Conservation (phyloP, 2,797 vertebrate genomes). For the Momotus momota region DNA sequence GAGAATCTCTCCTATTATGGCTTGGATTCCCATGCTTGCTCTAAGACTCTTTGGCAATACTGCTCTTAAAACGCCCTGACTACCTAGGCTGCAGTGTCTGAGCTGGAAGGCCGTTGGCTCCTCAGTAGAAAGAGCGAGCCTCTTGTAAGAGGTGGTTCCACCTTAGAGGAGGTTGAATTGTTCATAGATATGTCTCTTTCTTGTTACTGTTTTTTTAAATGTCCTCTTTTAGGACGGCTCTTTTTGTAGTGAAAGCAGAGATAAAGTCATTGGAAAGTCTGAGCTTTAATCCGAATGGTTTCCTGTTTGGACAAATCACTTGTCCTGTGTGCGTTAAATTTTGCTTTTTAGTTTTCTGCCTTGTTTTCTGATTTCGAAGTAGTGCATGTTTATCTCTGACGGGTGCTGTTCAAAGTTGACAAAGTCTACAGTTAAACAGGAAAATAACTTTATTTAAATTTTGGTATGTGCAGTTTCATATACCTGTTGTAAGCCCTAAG, state of each 20-base stretch:
- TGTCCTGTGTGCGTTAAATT: not conserved
- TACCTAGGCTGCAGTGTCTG: not conserved
- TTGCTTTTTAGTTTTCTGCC: not conserved
- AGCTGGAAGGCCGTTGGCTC: not conserved
- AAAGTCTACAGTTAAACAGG: not conserved
- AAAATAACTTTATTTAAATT: not conserved
- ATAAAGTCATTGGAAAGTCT: not conserved
- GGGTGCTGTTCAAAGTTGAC: not conserved
- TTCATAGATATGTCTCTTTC: not conserved
- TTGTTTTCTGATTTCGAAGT: not conserved
- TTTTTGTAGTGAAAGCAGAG: not conserved
- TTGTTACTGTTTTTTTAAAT: not conserved
- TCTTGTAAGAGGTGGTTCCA: not conserved
- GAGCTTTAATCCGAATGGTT: not conserved
- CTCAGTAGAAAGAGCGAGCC: not conserved
- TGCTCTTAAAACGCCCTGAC: not conserved
- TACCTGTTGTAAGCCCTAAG: not conserved
- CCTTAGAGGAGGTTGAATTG: not conserved
- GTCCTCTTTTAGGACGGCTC: not conserved
- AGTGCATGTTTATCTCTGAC: not conserved
- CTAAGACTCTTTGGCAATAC: not conserved
- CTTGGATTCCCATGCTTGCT: not conserved
- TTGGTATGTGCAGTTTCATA: not conserved
- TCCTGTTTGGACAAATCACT: slow-evolving; percentile 2
- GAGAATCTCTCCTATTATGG: not conserved